These are phyloP conservation scores for Drosophila buzzatii DNA, from an alignment of 2,888 invertebrate species.

Conservation along the genomic window DNA sequence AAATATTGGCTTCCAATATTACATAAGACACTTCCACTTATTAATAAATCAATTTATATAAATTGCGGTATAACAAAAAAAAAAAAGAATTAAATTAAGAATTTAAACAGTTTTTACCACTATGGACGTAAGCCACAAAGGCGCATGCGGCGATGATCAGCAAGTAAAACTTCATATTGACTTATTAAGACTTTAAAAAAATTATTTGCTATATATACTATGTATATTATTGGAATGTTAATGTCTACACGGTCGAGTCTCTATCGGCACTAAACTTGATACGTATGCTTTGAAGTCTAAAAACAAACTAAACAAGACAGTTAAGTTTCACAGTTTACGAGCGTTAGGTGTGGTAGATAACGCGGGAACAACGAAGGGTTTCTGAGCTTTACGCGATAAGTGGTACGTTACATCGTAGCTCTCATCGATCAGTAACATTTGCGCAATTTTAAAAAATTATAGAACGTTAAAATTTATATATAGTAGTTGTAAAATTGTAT, in stretches of 20 bases:
- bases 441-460: not conserved
- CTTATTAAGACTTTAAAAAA: constrained; percentile 24
- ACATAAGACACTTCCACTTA: constrained; percentile 30
- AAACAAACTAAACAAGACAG: constrained; percentile 22
- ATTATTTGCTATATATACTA: not conserved
- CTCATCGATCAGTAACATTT: not conserved
- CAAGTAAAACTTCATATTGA: constrained; percentile 74
- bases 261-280: constrained; percentile 13
- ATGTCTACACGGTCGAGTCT: not conserved
- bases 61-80: not conserved
- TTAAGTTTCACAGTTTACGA: not conserved
- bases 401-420: not conserved
- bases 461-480: not conserved
- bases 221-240: not conserved
- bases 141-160: constrained; percentile 67
- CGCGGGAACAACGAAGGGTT: not conserved
- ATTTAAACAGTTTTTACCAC: constrained; percentile 65
- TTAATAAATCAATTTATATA: not conserved
- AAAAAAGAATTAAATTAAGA: not conserved
- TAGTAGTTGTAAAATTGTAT: too few species aligned
- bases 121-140: constrained; percentile 78
- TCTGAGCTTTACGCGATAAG: not conserved
- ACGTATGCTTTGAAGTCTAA: constrained; percentile 18
- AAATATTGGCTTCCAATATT: constrained; percentile 5
- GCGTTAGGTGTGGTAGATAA: not conserved